Evolutionary conservation across 64 coral and sea anemone species (phyloP), one percentile per base, ranked within the genome.

Genomic region (Catalaphyllia jardinei): DNA sequence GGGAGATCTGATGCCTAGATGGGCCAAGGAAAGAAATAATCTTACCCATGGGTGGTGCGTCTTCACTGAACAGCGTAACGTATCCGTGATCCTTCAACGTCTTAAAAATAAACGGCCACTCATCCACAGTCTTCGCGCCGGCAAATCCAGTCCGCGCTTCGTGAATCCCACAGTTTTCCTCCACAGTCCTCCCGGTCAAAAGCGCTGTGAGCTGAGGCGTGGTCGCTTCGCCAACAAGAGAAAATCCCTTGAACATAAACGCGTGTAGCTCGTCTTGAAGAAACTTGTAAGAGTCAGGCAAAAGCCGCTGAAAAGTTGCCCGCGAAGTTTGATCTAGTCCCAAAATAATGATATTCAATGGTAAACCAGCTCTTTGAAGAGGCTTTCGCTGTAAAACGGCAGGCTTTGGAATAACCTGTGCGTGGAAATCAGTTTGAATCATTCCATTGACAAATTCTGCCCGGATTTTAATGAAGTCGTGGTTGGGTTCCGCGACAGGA

Each of bases 41-140:
- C 86, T 88, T 80, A 96, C 95, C 95, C 50, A 96, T 93, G 4
- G 17, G 11, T 3, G 95, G 95, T 19, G 91, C 95, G 71, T 96
- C 95, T 82, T 96, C 95, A 38, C 91, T 96, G 39, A 96, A 96
- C 95, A 96, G 90, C 12, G 95, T 96, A n/a, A 78, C 92, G 51
- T 96, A 96, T 13, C 95, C 95, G 72, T 96, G 77, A 29, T 96
- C 67, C 35, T 78, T 89, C 18, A 96, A 42, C 1, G 57, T 71
- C 67, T 91, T 93, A 79, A 96, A 96, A 60, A 96, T 93, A 75
- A 96, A 96, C 14, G 95, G 95, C 95, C 95, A 96, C 29, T 77
- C 33, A 28, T 96, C 95, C 25, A 96, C 71, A 28, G 88, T 33
- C n/a, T 87, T 87, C 3, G 80, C 82, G 39, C 57, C 57, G 10